These are phyloP conservation scores for Chionoecetes opilio DNA, from an alignment of 1,140 invertebrate species.

Conservation along the genomic window DNA sequence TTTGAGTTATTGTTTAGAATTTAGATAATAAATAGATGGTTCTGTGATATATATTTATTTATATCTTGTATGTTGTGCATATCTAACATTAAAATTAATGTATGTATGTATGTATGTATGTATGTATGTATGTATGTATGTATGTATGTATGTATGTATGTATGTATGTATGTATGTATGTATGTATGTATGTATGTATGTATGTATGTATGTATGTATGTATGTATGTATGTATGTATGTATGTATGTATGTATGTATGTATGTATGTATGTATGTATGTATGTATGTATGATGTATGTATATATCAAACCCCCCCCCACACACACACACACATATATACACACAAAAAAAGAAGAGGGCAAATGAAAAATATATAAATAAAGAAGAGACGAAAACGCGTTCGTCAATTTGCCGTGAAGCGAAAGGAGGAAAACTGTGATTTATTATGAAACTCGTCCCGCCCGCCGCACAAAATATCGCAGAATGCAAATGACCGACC, in stretches of 20 bases:
- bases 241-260: too few species aligned
- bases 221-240: too few species aligned
- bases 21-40: too few species aligned
- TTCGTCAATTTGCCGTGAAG: slow-evolving; percentile 16
- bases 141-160: too few species aligned
- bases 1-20: neutral
- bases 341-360: neutral
- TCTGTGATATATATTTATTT: too few species aligned
- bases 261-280: too few species aligned
- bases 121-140: too few species aligned
- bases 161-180: too few species aligned
- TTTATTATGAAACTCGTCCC: slow-evolving; percentile 20
- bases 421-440: slow-evolving; percentile 28
- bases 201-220: too few species aligned
- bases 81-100: neutral
- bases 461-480: neutral
- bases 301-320: neutral
- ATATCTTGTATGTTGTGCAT: too few species aligned
- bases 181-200: neutral
- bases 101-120: too few species aligned
- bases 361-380: neutral
- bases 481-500: slow-evolving; percentile 38
- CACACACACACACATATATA: neutral
- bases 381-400: neutral
- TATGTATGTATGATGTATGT: too few species aligned